Conservation (phyloP, 2,113 vertebrate species). For the Ceuthmochares aereus region DNA sequence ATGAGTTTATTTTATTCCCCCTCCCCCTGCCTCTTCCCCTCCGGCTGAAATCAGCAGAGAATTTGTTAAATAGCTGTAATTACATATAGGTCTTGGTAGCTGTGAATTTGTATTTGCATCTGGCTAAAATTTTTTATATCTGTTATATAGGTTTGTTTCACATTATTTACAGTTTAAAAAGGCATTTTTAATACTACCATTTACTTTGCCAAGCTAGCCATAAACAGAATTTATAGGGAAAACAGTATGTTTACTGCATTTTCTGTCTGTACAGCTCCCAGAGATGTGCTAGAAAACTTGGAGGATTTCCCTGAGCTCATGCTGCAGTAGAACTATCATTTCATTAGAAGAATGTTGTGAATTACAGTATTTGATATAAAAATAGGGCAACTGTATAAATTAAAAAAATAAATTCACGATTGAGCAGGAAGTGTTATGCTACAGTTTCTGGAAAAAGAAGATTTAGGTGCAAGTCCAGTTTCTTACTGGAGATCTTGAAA, state of each 20-base stretch:
- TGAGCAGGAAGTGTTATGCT: neutral
- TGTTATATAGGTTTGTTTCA: conserved; percentile 33
- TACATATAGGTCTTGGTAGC: neutral
- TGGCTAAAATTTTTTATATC: neutral
- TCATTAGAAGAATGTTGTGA: neutral
- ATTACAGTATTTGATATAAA: conserved; percentile 33
- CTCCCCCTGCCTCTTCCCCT: neutral
- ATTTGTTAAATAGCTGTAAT: neutral
- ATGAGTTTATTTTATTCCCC: neutral
- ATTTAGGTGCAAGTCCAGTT: neutral
- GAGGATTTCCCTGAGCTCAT: neutral
- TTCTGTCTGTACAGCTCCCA: conserved; percentile 19
- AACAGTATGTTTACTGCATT: conserved; percentile 45
- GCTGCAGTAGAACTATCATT: conserved; percentile 13
- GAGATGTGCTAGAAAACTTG: conserved; percentile 37
- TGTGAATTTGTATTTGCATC: neutral
- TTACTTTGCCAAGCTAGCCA: neutral
- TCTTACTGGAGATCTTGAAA: neutral
- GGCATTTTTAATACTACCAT: conserved; percentile 20
- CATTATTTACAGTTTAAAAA: conserved; percentile 30
- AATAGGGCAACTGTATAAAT: neutral
- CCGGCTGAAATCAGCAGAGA: neutral
- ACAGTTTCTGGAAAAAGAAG: neutral
- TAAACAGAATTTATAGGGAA: conserved; percentile 44
- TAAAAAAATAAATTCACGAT: neutral